Evolutionary conservation across 2,888 invertebrate genomes (phyloP), one percentile per base, ranked within the genome.

Genomic region (Steinernema carpocapsae): DNA sequence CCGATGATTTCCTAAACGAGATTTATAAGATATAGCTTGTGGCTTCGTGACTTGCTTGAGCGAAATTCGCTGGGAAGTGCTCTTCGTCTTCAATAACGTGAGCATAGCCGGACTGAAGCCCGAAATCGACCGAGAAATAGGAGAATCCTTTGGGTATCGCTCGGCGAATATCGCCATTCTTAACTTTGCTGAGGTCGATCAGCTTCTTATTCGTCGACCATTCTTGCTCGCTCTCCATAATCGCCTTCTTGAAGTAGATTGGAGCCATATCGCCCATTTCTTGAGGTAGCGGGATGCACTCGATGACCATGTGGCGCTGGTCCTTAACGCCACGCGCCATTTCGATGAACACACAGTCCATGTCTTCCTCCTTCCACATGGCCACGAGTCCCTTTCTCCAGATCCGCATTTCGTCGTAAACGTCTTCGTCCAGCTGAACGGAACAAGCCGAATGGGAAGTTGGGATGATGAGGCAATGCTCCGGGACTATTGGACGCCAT

Each of bases 211-310:
- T 99, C 85, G 93, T 92, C 3, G 94, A 91, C 96, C 97, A 99
- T 89, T 97, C 96, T 22, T 92, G 91, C 89, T 96, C 97, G 79
- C 94, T 94, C 88, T 99, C 97, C 84, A 94, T 91, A 75, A 99
- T 92, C 0, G 96, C 97, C 91, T 99, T 99, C 89, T 96, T 96
- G 88, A 97, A 97, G 89, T 95, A 97, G 85, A 97, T 95, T 0
- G 96, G 94, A 2, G 94, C 94, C 89, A 93, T 90, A 84, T 95
- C 94, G 0, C 94, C 94, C 22, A 92, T 91, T 88, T 94, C 93
- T 83, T 91, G 91, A 2, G 93, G 92, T 76, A 95, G 84, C 0
- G 97, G 95, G 12, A 97, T 91, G 90, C 96, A 96, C 85, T 97
- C 93, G 71, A 97, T 90, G 51, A 90, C 90, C 91, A 95, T 92